Evolutionary conservation across 2,797 vertebrate genomes (phyloP).

Genomic region (Galago senegalensis): DNA sequence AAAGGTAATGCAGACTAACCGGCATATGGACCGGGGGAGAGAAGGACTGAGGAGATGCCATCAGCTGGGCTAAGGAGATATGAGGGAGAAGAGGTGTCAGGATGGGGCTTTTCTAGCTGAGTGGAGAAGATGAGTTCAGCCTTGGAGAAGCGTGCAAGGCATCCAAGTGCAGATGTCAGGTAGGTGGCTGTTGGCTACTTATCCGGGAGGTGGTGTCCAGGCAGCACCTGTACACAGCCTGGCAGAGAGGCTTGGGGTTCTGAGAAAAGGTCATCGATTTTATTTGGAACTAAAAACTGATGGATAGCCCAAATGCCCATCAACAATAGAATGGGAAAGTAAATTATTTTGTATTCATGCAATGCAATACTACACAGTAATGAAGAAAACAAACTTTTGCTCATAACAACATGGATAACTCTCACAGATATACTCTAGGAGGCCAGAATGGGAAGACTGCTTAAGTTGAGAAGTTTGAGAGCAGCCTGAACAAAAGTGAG

Average conservation of each 20-base stretch:
- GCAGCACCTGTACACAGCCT: slow-evolving; percentile 68
- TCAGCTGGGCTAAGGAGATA: background rate
- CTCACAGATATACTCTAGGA: background rate
- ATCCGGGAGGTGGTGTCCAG: slow-evolving; percentile 23
- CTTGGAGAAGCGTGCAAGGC: background rate
- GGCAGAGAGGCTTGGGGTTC: background rate
- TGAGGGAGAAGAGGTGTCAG: background rate
- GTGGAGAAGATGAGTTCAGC: background rate
- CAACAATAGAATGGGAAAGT: background rate
- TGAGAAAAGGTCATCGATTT: slow-evolving; percentile 20
- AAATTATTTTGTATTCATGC: background rate
- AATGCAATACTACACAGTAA: background rate
- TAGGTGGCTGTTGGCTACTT: background rate
- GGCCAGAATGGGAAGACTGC: no score
- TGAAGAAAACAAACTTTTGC: background rate
- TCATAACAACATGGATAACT: background rate
- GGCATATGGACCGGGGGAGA: background rate
- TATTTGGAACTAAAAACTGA: background rate
- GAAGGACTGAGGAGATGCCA: background rate
- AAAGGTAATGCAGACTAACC: background rate
- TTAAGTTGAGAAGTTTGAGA: no score
- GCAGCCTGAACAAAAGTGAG: no score
- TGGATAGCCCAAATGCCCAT: background rate
- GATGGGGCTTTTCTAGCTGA: background rate
- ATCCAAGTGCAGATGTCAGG: background rate